These are phyloP conservation scores for Ameiurus melas DNA, from an alignment of 2,113 vertebrate genomes.

Conservation along the genomic window DNA sequence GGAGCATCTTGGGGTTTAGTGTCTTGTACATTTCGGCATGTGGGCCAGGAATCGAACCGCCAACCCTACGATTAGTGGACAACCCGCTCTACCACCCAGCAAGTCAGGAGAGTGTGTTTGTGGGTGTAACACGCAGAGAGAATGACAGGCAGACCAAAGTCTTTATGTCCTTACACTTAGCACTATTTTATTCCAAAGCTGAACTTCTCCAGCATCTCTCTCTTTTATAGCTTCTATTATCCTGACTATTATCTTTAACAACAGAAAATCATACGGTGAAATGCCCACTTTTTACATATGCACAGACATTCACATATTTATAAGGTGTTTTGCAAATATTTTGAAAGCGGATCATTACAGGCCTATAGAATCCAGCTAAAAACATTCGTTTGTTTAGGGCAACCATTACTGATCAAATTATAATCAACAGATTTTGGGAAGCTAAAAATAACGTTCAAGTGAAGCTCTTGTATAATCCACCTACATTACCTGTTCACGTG, in stretches of 20 bases:
- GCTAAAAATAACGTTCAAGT: constrained; percentile 59
- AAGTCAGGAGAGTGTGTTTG: constrained; percentile 32
- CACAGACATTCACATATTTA: neutral
- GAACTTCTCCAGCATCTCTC: neutral
- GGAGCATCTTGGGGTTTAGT: too few species aligned
- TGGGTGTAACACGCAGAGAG: neutral
- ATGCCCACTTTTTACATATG: neutral
- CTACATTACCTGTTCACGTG: constrained; percentile 63
- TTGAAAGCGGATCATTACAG: neutral
- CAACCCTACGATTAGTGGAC: too few species aligned
- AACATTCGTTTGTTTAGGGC: neutral
- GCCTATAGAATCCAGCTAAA: neutral
- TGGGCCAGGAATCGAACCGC: too few species aligned
- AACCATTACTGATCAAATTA: neutral
- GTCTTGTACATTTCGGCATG: too few species aligned
- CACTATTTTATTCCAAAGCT: neutral
- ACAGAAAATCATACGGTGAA: neutral
- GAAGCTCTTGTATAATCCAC: constrained; percentile 60
- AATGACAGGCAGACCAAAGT: neutral
- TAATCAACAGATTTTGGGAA: constrained; percentile 16
- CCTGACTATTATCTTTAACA: neutral
- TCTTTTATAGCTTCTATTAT: neutral
- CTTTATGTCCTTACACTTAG: neutral
- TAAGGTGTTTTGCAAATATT: neutral
- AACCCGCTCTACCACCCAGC: neutral